Evolutionary conservation across 2,888 invertebrate genomes (phyloP).

Genomic region (Crioceris asparagi): DNA sequence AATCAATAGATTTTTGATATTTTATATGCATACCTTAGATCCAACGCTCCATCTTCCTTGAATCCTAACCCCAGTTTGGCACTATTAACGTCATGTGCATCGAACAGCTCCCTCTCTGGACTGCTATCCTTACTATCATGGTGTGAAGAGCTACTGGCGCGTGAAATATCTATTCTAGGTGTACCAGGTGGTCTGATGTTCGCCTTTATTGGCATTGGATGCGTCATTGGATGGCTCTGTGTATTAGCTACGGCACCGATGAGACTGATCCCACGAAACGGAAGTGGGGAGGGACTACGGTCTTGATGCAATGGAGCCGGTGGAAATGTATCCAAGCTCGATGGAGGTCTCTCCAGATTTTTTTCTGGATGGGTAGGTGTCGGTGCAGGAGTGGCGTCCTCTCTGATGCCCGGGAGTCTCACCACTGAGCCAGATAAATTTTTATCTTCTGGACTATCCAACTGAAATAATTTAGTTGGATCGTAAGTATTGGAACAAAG

Average conservation of each 20-base stretch:
- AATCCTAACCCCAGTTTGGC: conserved; percentile 35
- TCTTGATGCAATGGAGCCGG: conserved; percentile 7
- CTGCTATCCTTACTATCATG: conserved; percentile 78
- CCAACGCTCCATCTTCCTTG: conserved; percentile 63
- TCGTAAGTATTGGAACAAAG: too few species aligned
- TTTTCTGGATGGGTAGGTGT: conserved; percentile 15
- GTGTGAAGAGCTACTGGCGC: conserved; percentile 80
- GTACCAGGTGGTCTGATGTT: conserved; percentile 51
- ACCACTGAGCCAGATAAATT: conserved; percentile 39
- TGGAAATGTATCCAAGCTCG: too few species aligned
- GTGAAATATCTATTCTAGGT: conserved; percentile 80
- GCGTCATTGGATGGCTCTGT: conserved; percentile 24
- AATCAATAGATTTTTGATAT: background rate
- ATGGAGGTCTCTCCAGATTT: conserved; percentile 13
- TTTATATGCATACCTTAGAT: conserved; percentile 44
- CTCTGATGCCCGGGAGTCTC: conserved; percentile 46
- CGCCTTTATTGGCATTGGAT: too few species aligned
- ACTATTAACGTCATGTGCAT: conserved; percentile 28
- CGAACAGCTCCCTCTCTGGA: conserved; percentile 65
- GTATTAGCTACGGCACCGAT: conserved; percentile 20
- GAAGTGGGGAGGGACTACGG: conserved; percentile 8
- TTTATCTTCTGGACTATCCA: conserved; percentile 47
- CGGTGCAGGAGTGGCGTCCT: conserved; percentile 38
- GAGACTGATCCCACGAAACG: conserved; percentile 30
- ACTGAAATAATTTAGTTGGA: too few species aligned